Base-by-base conservation (phyloP, 2,888 invertebrate species). In the Liopterus haemorrhoidalis region DNA sequence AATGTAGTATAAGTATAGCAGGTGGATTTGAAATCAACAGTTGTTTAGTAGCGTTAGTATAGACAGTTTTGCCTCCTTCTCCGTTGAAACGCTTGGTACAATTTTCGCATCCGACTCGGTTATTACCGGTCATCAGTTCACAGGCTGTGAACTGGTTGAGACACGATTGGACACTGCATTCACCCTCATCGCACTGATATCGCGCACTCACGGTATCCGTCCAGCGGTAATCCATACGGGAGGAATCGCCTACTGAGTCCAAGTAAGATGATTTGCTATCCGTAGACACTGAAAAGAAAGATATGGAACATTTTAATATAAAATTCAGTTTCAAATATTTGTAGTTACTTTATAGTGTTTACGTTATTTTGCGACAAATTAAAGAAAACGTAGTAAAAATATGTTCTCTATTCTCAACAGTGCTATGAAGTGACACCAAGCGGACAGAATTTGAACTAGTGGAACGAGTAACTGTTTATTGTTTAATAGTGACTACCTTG, bases 141-240 rank as follows among this genome's bases (percentile, higher is more conserved):
- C 88, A 76, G 1, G 86, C 83, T 1, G 93, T 95, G 69, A 96
- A 96, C 65, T 92, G 89, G 60, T 87, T 85, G 40, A 97, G 77
- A 63, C 94, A 95, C 0, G 92, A 89, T 57, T 85, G 82, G 38
- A 95, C 79, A 15, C 89, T 86, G 64, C 83, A 85, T 56, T 88
- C 88, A 28, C 83, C 83, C 43, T 85, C 85, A 53, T 81, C 82
- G 59, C 80, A 80, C 24, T 79, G 73, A 60, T 84, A 85, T 12
- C 86, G 76, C 0, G 81, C 76, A 2, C 79, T 76, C 3, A 81
- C 70, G 1, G 77, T 76, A 28, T 71, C 72, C 52, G 64, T 66
- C 69, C 70, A 70, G 44, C 68, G 67, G 9, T 25, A 19, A 2
- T 42, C 42, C 11, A 33, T 11, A 11, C 41, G 12, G 1, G 27